Evolutionary conservation across 2,797 vertebrate genomes (phyloP), one percentile per base, ranked within the genome.

Genomic region (Oophaga sylvatica): DNA sequence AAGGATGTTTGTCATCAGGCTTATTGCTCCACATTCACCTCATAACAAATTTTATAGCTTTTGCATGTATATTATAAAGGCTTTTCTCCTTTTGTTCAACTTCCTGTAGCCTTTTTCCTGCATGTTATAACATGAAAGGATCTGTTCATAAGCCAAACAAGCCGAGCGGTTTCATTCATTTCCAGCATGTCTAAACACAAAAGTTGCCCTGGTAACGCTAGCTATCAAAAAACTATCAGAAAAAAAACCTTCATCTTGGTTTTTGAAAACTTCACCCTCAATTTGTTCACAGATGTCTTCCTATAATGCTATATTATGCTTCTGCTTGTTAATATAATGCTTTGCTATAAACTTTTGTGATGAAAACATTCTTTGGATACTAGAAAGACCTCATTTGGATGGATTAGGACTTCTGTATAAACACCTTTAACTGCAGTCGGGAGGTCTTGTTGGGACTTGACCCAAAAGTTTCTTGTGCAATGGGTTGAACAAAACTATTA

Each of bases 101-200:
- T 88, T 88, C 75, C 65, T 84, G 84, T 89, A 86, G 83, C 20
- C 83, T 84, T 71, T 65, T 89, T 86, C 62, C 71, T 71, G 78
- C 88, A 75, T 83, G 88, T 89, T 85, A 79, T 83, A 59, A 86
- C 88, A 89, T 71, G 88, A 89, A 20, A 53, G 48, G 35, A 83
- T 86, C 62, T 86, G 80, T 60, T 67, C 76, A 41, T 62, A 86
- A 82, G 80, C 79, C 79, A 89, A 73, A 79, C 62, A 31, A 67
- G 71, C 75, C 83, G 56, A 83, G 71, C 19, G 53, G 56, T 86
- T 78, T 48, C 80, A 83, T 73, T 77, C 84, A 90, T 85, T 77
- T 45, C 65, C 79, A 60, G 84, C 78, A 79, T 85, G 80, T 84
- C 85, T 71, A 56, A 81, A 79, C 87, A 90, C 35, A 76, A 75